Evolutionary conservation across 2,797 vertebrate genomes (phyloP), one percentile per base, ranked within the genome.

Genomic region (Tympanoctomys barrerae): DNA sequence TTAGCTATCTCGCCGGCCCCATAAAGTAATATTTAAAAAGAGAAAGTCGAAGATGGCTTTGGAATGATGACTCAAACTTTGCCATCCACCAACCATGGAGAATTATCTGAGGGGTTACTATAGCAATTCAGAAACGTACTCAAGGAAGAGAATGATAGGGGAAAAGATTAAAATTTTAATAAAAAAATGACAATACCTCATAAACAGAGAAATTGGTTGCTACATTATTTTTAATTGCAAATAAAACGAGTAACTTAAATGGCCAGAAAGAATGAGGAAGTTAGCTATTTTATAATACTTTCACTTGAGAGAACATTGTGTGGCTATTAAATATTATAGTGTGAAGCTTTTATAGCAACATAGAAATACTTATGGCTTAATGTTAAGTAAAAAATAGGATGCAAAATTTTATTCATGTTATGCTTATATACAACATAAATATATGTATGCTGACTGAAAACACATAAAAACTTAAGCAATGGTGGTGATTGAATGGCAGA

Each of bases 181-280:
- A 75, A 75, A 49, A 59, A 54, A 79, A 61, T 70, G 39, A 39
- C 14, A 71, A 21, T 7, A 31, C 19, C 64, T 83, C 13, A 75
- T 57, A 77, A 61, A 70, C 79, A 86, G 68, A 91, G 28, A 77
- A 39, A 39, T 59, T 31, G 36, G 11, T 14, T 83, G 59, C 73
- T 80, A 75, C n/a, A 10, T 75, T 95, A 90, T 90, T 92, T 92
- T 94, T 94, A 89, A 95, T 85, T 92, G 49, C 68, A 89, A 96
- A 91, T 95, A 89, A 94, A 96, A 83, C 24, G 82, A 96, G 54
- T 31, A 93, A 87, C 59, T 52, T 31, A 94, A 86, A 87, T 73
- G 31, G 7, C 18, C 61, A 68, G 62, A 57, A 73, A 91, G 52
- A 95, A 84, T 82, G n/a, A 96, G 66, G 16, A 96, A 89, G 82